These are phyloP conservation scores for Arbacia lixula DNA, from an alignment of 53 echinoderm and acorn worm genomes.

Conservation along the genomic window DNA sequence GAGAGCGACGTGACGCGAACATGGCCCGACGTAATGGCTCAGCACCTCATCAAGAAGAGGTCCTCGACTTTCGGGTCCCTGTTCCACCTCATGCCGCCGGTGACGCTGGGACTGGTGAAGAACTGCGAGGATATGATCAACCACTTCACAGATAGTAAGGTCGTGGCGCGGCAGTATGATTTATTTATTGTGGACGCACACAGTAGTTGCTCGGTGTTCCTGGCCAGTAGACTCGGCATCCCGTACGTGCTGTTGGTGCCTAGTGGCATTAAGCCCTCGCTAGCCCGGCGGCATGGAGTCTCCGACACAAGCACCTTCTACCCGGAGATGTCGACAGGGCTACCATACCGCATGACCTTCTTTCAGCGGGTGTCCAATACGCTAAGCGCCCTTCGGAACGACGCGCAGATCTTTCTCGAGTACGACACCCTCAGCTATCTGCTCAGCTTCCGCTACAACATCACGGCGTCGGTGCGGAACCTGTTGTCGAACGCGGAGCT, in stretches of 20 bases:
- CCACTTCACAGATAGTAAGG: not conserved
- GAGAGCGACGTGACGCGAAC: not conserved
- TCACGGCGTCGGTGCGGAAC: not conserved
- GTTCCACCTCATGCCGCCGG: not conserved
- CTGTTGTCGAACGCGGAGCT: constrained; percentile 28
- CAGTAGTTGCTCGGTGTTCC: constrained; percentile 24
- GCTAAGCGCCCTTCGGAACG: not conserved
- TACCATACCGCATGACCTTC: constrained; percentile 46
- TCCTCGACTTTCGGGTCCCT: not conserved
- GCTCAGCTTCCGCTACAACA: not conserved
- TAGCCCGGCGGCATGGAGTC: constrained; percentile 41
- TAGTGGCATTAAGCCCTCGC: constrained; percentile 31
- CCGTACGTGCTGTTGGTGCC: constrained; percentile 31
- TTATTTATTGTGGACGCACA: constrained; percentile 30
- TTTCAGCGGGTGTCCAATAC: constrained; percentile 36
- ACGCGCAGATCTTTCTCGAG: not conserved
- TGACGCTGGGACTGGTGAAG: not conserved
- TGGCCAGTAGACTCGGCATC: constrained; percentile 3
- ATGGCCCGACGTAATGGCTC: constrained; percentile 1
- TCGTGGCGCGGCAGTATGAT: constrained; percentile 1
- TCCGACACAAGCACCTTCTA: constrained; percentile 24
- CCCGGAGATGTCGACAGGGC: constrained; percentile 32
- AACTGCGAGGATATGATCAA: constrained; percentile 41
- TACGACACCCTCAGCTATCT: constrained; percentile 8
- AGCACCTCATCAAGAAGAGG: constrained; percentile 10